Evolutionary conservation across 2,797 vertebrate genomes (phyloP), one percentile per base, ranked within the genome.

Genomic region (Xenentodon cancila): DNA sequence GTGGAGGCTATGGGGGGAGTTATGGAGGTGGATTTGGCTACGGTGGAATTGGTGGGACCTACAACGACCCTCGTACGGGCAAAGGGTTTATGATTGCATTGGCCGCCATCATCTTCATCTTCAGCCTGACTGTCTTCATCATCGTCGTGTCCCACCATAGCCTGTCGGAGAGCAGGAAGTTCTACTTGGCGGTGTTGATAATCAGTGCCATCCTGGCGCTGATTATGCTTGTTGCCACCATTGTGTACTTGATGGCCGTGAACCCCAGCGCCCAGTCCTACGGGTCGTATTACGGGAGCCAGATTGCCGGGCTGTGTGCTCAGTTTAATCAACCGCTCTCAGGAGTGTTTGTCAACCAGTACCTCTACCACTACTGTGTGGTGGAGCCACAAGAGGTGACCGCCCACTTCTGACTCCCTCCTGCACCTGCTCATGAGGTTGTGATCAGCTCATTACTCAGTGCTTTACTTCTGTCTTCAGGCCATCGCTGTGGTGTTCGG

Each of bases 331-430:
- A 81, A 0, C 76, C 93, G 0, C 86, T 1, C 0, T 0, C 77
- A 0, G 91, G 89, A 1, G 0, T 88, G 18, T 88, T 94, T 0
- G 50, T 93, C 75, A 97, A 97, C 71, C 95, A 97, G 44, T 97
- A 96, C 73, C 92, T 97, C 7, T 97, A 97, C 88, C 95, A 96
- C 82, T 97, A 96, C 89, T 97, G 96, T 37, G 95, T 97, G 27
- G 93, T 97, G 81, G 96, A 97, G 69, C 95, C 96, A 0, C 96
- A 97, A 49, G 96, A 97, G 96, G 96, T 96, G 84, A 88, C 68
- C 15, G 0, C 9, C 21, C 18, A 17, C 1, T 5, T 0, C 25
- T 0, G 18, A n/a, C 13, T 7, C 11, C 9, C 1, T 51, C 9
- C 11, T 9, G 1, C 17, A 2, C 9, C 37, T 5, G 11, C 6